Conservation (phyloP, 1,140 invertebrate species). For the Dendroctonus ponderosae region DNA sequence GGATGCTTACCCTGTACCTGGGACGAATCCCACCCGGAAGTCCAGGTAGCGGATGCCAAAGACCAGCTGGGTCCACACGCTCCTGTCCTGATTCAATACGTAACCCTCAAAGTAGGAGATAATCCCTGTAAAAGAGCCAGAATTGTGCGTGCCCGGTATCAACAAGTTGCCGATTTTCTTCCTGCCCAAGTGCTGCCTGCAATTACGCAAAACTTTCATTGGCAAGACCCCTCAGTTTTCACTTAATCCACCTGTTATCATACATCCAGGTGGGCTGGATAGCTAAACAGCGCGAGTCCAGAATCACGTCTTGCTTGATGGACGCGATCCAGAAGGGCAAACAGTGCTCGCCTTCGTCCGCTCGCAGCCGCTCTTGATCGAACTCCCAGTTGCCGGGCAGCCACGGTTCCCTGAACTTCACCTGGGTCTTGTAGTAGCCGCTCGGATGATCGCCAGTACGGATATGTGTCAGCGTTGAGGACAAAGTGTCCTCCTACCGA, state of each 20-base stretch:
- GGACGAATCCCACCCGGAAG: conserved; percentile 65
- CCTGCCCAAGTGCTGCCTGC: conserved; percentile 49
- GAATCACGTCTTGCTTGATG: conserved; percentile 52
- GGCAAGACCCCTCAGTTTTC: not conserved
- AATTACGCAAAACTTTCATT: not conserved
- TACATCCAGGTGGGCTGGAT: conserved; percentile 69
- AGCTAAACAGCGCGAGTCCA: conserved; percentile 59
- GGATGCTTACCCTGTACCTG: conserved; percentile 39
- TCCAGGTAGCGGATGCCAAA: conserved; percentile 81
- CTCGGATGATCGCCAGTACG: conserved; percentile 32
- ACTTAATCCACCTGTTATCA: conserved; percentile 55
- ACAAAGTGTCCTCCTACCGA: not conserved
- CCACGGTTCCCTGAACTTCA: conserved; percentile 42
- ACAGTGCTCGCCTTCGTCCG: conserved; percentile 48
- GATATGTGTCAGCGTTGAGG: conserved; percentile 29
- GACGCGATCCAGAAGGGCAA: conserved; percentile 59
- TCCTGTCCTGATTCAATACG: conserved; percentile 68
- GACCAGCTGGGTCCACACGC: conserved; percentile 75
- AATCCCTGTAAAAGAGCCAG: conserved; percentile 59
- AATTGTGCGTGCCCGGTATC: conserved; percentile 71
- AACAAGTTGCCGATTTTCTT: conserved; percentile 59
- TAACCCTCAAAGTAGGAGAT: conserved; percentile 54
- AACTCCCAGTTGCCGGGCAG: conserved; percentile 47
- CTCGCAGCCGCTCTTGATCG: conserved; percentile 28
- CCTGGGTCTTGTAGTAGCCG: conserved; percentile 43